phyloP scores from a whole-genome alignment of 2,797 vertebrate genomes.

The Leptatherina wallacei region DNA sequence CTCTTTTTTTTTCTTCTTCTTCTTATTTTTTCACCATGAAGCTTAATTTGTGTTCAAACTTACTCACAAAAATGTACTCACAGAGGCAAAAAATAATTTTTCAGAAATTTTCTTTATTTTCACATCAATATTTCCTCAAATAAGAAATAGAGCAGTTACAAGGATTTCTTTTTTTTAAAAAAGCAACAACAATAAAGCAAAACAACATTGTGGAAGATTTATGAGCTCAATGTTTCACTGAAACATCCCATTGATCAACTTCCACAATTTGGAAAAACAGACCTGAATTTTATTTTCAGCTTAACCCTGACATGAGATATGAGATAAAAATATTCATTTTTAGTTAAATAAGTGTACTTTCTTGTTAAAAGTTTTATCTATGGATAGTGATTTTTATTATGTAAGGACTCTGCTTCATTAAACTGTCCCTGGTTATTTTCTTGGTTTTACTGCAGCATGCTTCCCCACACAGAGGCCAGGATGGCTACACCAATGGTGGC shows the following conservation, averaged over 20 bases:
- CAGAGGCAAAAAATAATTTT: background rate
- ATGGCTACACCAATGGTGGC: slow-evolving; percentile 31
- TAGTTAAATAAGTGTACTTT: background rate
- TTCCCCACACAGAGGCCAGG: slow-evolving; percentile 59
- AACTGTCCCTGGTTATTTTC: background rate
- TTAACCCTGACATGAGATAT: background rate
- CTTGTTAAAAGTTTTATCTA: background rate
- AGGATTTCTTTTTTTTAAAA: background rate
- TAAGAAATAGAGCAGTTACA: slow-evolving; percentile 9
- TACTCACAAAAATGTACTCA: background rate
- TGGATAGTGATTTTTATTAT: background rate
- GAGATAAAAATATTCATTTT: background rate
- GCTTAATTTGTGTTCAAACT: background rate
- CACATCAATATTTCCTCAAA: slow-evolving; percentile 20
- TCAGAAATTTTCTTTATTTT: slow-evolving; percentile 41
- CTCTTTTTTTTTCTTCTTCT: background rate
- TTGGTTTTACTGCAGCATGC: slow-evolving; percentile 41
- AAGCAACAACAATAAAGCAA: background rate
- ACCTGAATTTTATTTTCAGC: background rate
- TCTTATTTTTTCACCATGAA: background rate
- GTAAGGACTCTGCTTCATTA: background rate
- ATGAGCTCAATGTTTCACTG: slow-evolving; percentile 58
- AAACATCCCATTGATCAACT: slow-evolving; percentile 67
- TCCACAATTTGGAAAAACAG: slow-evolving; percentile 6
- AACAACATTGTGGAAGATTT: slow-evolving; percentile 44